A percentile compares a stretch with the other conserved stretches of the same genome.
These are phyloP conservation scores for Synanthedon tipuliformis DNA, from an alignment of 2,888 invertebrate genomes.

Conservation along the genomic window DNA sequence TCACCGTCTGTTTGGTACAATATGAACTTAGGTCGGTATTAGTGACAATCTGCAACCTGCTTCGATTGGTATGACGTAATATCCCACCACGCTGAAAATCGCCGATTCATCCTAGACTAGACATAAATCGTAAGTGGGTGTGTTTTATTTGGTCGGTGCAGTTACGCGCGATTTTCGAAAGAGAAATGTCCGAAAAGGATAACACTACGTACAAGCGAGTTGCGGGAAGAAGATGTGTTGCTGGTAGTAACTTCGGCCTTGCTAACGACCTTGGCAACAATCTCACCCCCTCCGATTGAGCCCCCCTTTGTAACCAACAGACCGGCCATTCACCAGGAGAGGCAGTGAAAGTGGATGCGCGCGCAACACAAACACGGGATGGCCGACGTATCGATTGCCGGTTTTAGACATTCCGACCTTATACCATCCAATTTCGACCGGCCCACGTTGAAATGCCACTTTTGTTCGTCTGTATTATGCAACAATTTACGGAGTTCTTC, in stretches of 20 bases:
- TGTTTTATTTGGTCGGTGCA: conserved; percentile 43
- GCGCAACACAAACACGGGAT: conserved; percentile 47
- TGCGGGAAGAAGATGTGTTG: conserved; percentile 34
- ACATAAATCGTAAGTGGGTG: conserved; percentile 32
- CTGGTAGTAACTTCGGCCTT: conserved; percentile 55
- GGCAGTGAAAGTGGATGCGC: conserved; percentile 45
- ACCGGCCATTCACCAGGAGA: conserved; percentile 56
- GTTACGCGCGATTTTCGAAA: conserved; percentile 43
- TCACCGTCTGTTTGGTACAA: no score
- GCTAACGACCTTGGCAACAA: conserved; percentile 45
- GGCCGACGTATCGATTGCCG: conserved; percentile 49
- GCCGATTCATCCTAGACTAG: conserved; percentile 24
- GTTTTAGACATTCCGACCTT: conserved; percentile 27
- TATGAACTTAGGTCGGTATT: not conserved
- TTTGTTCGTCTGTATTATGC: conserved; percentile 18
- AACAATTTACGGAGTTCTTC: not conserved
- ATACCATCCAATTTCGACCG: conserved; percentile 26
- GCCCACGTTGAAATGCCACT: conserved; percentile 19
- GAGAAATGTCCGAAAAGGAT: conserved; percentile 39
- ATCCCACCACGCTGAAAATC: conserved; percentile 1
- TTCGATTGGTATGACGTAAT: conserved; percentile 10
- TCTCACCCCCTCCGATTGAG: conserved; percentile 34
- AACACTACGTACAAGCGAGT: conserved; percentile 7
- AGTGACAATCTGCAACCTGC: not conserved
- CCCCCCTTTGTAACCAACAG: conserved; percentile 37